Conservation (phyloP, 2,888 invertebrate genomes). For the Bombylius major region DNA sequence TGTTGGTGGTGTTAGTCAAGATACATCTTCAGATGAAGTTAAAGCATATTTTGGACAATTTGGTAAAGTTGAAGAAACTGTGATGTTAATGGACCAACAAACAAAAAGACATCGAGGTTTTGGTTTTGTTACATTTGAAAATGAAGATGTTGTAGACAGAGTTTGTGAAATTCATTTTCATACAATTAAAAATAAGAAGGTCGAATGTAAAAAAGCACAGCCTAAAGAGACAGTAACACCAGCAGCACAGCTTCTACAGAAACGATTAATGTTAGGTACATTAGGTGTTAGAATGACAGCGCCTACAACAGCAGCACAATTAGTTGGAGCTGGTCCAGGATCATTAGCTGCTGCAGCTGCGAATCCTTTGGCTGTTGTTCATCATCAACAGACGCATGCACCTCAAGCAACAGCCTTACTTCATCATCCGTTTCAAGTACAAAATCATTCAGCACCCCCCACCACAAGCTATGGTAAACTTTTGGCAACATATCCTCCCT, state of each 20-base stretch:
- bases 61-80: constrained; percentile 81
- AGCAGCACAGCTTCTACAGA: constrained; percentile 52
- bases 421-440: constrained; percentile 40
- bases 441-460: constrained; percentile 47
- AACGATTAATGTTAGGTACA: constrained; percentile 57
- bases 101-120: constrained; percentile 84
- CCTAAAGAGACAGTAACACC: constrained; percentile 78
- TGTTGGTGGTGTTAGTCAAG: constrained; percentile 84
- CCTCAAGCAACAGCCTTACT: constrained; percentile 38
- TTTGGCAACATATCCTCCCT: constrained; percentile 47
- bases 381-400: constrained; percentile 24
- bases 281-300: constrained; percentile 54
- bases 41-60: constrained; percentile 83
- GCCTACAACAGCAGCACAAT: constrained; percentile 33
- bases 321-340: constrained; percentile 35
- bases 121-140: constrained; percentile 84
- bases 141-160: constrained; percentile 80
- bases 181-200: constrained; percentile 83
- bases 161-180: constrained; percentile 92
- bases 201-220: constrained; percentile 84
- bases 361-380: constrained; percentile 30
- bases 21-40: constrained; percentile 82
- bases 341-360: constrained; percentile 35
- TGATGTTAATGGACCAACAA: constrained; percentile 90
- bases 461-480: constrained; percentile 52